Conservation (phyloP, 2,113 vertebrate genomes). For the Xenotilapia flavipinnis region DNA sequence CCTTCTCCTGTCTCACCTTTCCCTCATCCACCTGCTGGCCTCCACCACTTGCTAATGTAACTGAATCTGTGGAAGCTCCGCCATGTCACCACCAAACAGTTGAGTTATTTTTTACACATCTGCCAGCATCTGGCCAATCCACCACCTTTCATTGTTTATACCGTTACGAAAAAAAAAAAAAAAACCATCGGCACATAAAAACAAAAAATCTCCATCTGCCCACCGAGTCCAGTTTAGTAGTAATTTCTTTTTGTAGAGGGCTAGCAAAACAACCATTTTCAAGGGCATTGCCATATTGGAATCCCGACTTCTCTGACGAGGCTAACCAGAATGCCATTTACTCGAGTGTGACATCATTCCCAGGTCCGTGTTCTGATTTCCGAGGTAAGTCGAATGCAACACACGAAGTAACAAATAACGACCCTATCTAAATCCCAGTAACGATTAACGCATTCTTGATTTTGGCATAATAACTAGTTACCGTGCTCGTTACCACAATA, state of each 20-base stretch:
- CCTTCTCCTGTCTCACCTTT: too few relatives aligned
- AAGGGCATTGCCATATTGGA: neutral
- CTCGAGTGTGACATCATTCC: neutral
- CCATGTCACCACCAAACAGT: too few relatives aligned
- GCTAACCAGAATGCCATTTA: neutral
- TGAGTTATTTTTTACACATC: too few relatives aligned
- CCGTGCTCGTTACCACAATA: neutral
- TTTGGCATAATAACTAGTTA: neutral
- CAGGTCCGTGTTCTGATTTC: neutral
- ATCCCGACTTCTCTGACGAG: neutral
- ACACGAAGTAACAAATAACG: neutral
- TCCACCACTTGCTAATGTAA: too few relatives aligned
- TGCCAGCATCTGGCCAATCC: too few relatives aligned
- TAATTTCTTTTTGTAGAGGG: neutral
- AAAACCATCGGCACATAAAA: neutral
- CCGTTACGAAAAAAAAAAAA: too few relatives aligned
- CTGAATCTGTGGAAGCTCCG: too few relatives aligned
- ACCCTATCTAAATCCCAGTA: neutral
- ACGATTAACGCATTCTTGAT: accelerated
- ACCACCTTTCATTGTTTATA: too few relatives aligned
- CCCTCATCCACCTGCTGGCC: too few relatives aligned
- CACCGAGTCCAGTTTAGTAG: neutral
- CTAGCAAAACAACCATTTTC: neutral
- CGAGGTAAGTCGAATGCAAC: neutral
- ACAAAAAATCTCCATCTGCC: neutral